Evolutionary conservation across 1,140 invertebrate species (phyloP).

Genomic region (Sarcophaga bullata): DNA sequence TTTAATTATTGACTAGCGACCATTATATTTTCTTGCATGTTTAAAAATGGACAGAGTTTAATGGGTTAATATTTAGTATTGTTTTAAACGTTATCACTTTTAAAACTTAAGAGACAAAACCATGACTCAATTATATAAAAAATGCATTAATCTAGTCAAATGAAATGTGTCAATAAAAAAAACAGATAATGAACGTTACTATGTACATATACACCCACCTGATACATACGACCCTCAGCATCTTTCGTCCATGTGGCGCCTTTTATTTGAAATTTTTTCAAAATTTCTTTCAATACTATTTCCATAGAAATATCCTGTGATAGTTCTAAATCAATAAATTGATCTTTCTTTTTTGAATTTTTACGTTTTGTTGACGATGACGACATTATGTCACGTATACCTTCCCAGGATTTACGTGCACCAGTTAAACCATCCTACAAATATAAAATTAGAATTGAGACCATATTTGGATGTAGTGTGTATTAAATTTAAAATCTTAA

Average conservation of each 20-base stretch:
- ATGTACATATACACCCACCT: constrained; percentile 46
- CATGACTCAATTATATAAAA: no score
- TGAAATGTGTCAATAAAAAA: no score
- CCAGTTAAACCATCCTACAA: constrained; percentile 23
- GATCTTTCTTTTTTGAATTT: constrained; percentile 17
- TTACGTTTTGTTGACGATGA: constrained; percentile 27
- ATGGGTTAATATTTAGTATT: no score
- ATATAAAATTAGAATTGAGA: not conserved
- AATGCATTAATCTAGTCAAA: no score
- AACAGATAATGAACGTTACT: no score
- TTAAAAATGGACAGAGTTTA: no score
- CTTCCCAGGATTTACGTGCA: constrained; percentile 39
- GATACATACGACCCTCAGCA: constrained; percentile 55
- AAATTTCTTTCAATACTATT: constrained; percentile 57
- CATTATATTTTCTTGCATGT: no score
- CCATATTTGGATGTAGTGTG: no score
- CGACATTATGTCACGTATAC: constrained; percentile 22
- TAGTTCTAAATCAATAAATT: constrained; percentile 41
- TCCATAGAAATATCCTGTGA: constrained; percentile 59
- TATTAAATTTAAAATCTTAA: not conserved
- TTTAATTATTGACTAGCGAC: no score
- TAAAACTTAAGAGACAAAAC: no score
- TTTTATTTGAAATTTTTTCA: constrained; percentile 57
- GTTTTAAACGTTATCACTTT: no score
- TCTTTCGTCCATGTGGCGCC: constrained; percentile 60